phyloP scores from a whole-genome alignment of 1,140 invertebrate genomes.

The Heliothis virescens region DNA sequence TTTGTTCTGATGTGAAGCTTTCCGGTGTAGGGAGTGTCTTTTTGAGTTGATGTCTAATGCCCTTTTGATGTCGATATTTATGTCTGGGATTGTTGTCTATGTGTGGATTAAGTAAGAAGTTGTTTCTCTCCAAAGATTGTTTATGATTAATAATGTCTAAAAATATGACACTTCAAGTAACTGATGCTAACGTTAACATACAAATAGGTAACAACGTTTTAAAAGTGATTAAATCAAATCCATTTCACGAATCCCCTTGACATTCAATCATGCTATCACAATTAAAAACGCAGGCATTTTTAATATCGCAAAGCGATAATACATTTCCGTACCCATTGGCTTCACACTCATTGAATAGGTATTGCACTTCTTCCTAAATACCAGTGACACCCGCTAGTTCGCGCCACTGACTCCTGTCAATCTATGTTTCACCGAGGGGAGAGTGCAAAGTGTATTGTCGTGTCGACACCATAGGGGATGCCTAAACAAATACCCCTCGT shows the following conservation, averaged over 20 bases:
- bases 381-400: conserved; percentile 14
- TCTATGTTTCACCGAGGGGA: conserved; percentile 37
- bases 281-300: not conserved
- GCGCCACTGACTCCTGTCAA: conserved; percentile 45
- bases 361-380: conserved; percentile 42
- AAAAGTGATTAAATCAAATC: no score
- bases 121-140: no score
- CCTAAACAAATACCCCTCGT: conserved; percentile 40
- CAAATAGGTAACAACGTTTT: no score
- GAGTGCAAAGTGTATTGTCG: conserved; percentile 49
- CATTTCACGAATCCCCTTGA: no score
- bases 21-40: conserved; percentile 9
- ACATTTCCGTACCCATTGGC: not conserved
- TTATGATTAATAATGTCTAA: no score
- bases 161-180: no score
- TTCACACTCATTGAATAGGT: conserved; percentile 19
- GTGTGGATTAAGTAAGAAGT: no score
- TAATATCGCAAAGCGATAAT: conserved; percentile 17
- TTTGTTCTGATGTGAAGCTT: conserved; percentile 29
- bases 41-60: not conserved
- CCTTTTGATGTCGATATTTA: not conserved
- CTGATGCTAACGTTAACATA: no score
- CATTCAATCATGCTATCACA: not conserved
- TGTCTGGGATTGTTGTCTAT: no score
- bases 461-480: conserved; percentile 42